Base-by-base conservation (phyloP, 2,113 vertebrate species). In the Turnix velox region DNA sequence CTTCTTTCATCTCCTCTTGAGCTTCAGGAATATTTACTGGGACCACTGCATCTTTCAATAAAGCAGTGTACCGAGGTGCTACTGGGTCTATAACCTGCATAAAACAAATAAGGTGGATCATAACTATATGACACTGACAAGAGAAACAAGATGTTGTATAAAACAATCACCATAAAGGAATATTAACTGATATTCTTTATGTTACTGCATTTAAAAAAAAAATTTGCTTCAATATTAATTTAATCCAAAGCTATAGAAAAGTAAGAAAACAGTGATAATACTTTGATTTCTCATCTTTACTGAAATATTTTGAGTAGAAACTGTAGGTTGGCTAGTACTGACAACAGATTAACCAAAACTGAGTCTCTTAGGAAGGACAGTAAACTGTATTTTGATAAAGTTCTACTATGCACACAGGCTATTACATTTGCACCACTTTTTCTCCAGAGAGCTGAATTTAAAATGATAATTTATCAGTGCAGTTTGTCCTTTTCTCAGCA, bases 1-100 rank as follows among this genome's bases (percentile, higher is more conserved):
- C 98, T 97, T 99, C 99, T 78, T 98, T 99, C 98, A 98, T 97
- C 78, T 98, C 98, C 95, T 99, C 99, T 78, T 92, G 94, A 46
- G 98, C 99, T 74, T 98, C 98, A 30, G 98, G 96, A 80, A 99
- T 33, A 9, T 97, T 97, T 86, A 99, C 98, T 10, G 98, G 98
- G 54, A 99, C 92, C 48, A 97, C 98, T 66, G 98, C 98, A 66
- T 98, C 98, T 96, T 98, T 97, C 91, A 98, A 97, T 84, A 99
- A 97, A 22, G 99, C 99, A 9, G 98, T 98, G 79, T 98, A 99
- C 22, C 99, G 98, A 42, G 99, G 99, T 62, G 99, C 99, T 78
- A 99, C 97, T 0, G 99, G 99, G 90, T 99, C 99, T 84, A 99
- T 99, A 43, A 99, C 99, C 99, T 99, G 93, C 22, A 91, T 59